Evolutionary conservation across 2,113 vertebrate genomes (phyloP), one percentile per base, ranked within the genome.

Genomic region (Pycnonotus jocosus): DNA sequence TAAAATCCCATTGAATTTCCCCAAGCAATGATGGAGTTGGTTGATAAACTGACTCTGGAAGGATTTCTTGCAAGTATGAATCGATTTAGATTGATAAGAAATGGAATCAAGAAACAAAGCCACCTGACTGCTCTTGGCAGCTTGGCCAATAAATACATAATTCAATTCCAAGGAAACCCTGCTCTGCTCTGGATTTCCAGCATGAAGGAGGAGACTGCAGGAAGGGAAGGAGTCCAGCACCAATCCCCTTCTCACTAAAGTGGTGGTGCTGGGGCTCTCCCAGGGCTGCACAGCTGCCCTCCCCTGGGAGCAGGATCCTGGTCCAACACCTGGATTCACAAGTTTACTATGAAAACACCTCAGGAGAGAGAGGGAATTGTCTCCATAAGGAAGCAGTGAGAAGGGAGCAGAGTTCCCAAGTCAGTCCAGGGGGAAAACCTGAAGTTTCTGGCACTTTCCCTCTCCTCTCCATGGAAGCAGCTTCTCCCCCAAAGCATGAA

Each of bases 11-110:
- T 1, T 23, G 66, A 31, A 86, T 90, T 91, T 88, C 71, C 90
- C 58, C 15, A 5, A 45, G 60, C 58, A 57, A 50, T 54, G 58
- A n/a, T 33, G 85, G 72, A 88, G 38, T 23, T 78, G 37, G 42
- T 91, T 31, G 62, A 80, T 73, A 88, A 93, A 97, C 89, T 73
- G 44, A 86, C 68, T 93, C 77, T 79, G 77, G 51, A 81, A 87
- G 44, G n/a, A 31, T 85, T 95, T 80, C 71, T 81, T 77, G 60
- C 74, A 90, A 69, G 51, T 54, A 51, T 74, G 74, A 56, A 94
- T 86, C 23, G 33, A 58, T 95, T 91, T 31, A 66, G 78, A 81
- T 71, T 42, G 68, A 27, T 19, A 64, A 71, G 74, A 82, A 94
- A 90, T 50, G 35, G 25, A 93, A 76, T 20, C 77, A 78, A 65